phyloP scores from a whole-genome alignment of 2,113 vertebrate genomes.

The Rhipidura dahli region DNA sequence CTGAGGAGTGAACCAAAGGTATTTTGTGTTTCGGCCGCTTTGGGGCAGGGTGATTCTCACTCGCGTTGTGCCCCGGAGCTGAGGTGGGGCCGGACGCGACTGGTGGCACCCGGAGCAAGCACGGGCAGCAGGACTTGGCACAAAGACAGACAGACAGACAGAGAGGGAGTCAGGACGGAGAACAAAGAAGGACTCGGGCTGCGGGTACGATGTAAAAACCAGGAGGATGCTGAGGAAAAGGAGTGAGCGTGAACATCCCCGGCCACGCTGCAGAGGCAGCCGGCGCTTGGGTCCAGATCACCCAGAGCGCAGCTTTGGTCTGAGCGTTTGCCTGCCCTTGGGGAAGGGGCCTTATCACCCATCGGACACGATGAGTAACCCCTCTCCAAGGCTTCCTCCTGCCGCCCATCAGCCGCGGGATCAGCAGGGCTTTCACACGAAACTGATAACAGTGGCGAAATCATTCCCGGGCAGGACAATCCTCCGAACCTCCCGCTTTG shows the following conservation, averaged over 20 bases:
- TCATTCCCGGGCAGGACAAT: not conserved
- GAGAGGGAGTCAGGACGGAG: not conserved
- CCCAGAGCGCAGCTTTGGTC: not conserved
- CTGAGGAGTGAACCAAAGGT: not conserved
- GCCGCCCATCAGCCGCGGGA: not conserved
- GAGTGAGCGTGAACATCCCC: not conserved
- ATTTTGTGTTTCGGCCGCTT: not conserved
- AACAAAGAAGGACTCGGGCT: not conserved
- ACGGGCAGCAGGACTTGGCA: not conserved
- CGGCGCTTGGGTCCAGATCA: fast-evolving
- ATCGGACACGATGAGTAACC: fast-evolving
- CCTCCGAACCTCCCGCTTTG: not conserved
- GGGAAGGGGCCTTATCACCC: not conserved
- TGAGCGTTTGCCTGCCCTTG: not conserved
- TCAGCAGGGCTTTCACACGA: not conserved
- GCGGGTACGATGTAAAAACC: not conserved
- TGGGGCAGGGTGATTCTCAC: not conserved
- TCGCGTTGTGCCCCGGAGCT: not conserved
- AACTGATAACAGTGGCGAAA: not conserved
- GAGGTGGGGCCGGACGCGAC: not conserved
- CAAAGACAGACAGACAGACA: not conserved
- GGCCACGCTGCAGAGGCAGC: not conserved
- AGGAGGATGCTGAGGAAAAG: not conserved
- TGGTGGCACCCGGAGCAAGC: not conserved
- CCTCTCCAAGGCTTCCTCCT: not conserved